Percentiles rank a stretch among this genome's conserved stretches.
Conservation (phyloP, 92 coral and sea anemone species). For the Phenganax marumi region DNA sequence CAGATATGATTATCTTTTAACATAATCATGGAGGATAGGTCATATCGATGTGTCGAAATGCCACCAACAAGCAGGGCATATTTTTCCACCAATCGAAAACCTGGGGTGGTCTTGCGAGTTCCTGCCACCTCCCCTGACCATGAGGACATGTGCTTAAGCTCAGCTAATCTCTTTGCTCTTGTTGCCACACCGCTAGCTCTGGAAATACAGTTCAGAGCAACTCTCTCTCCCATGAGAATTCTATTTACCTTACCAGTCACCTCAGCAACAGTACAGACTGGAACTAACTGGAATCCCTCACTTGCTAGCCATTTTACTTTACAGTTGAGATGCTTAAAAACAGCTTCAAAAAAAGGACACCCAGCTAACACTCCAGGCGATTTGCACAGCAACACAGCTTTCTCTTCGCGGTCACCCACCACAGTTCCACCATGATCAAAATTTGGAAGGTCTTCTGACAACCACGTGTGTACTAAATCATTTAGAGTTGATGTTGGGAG, state of each 20-base stretch:
- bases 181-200: constrained; percentile 96
- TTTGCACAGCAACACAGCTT: constrained; percentile 84
- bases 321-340: constrained; percentile 86
- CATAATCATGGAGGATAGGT: constrained; percentile 92
- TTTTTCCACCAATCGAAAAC: constrained; percentile 93
- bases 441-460: constrained; percentile 82
- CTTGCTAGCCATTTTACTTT: constrained; percentile 76
- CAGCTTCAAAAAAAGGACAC: constrained; percentile 89
- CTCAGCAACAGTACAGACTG: constrained; percentile 70
- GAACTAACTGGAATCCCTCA: constrained; percentile 74
- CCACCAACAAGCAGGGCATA: constrained; percentile 92
- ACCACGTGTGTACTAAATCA: constrained; percentile 72
- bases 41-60: constrained; percentile 90
- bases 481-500: constrained; percentile 62
- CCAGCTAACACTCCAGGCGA: constrained; percentile 92
- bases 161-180: constrained; percentile 64
- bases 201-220: constrained; percentile 85
- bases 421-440: constrained; percentile 92
- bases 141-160: constrained; percentile 58
- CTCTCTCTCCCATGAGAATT: constrained; percentile 83
- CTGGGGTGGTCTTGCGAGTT: constrained; percentile 96
- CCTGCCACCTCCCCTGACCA: constrained; percentile 98
- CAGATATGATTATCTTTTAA: constrained; percentile 96
- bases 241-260: constrained; percentile 88
- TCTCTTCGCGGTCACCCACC: constrained; percentile 79